Evolutionary conservation across 2,113 vertebrate genomes (phyloP).

Genomic region (Carassius gibelio): DNA sequence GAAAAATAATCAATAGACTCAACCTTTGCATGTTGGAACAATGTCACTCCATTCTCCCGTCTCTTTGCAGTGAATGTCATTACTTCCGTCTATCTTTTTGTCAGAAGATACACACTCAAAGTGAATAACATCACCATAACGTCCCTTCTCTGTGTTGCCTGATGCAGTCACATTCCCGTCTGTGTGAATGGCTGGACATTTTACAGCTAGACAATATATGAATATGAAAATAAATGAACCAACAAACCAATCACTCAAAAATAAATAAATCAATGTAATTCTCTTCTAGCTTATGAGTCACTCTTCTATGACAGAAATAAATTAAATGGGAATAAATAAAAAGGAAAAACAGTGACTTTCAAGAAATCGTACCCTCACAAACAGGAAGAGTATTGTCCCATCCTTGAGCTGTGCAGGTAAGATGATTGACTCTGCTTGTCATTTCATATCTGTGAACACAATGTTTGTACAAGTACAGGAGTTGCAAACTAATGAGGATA

Average conservation of each 20-base stretch:
- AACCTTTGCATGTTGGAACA: conserved; percentile 66
- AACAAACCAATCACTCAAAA: background rate
- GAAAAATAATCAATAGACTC: background rate
- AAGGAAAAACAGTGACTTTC: background rate
- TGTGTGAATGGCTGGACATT: conserved; percentile 55
- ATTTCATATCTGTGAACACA: conserved; percentile 66
- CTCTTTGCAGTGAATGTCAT: conserved; percentile 63
- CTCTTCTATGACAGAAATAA: too few relatives aligned
- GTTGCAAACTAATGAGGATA: too few relatives aligned
- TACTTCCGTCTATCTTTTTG: background rate
- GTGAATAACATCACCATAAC: conserved; percentile 63
- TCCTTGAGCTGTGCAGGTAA: conserved; percentile 62
- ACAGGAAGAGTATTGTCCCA: conserved; percentile 72
- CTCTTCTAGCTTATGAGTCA: too few relatives aligned
- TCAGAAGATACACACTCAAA: conserved; percentile 63
- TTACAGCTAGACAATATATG: background rate
- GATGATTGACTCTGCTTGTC: conserved; percentile 58
- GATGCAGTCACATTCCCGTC: conserved; percentile 1
- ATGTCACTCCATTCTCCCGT: conserved; percentile 53
- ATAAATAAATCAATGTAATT: too few relatives aligned
- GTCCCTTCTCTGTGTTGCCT: conserved; percentile 64
- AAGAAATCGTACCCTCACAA: conserved; percentile 68
- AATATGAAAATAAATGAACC: background rate
- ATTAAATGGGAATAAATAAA: background rate
- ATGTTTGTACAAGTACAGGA: background rate